Conservation (phyloP, 1,140 invertebrate species). For the Diuraphis noxia region DNA sequence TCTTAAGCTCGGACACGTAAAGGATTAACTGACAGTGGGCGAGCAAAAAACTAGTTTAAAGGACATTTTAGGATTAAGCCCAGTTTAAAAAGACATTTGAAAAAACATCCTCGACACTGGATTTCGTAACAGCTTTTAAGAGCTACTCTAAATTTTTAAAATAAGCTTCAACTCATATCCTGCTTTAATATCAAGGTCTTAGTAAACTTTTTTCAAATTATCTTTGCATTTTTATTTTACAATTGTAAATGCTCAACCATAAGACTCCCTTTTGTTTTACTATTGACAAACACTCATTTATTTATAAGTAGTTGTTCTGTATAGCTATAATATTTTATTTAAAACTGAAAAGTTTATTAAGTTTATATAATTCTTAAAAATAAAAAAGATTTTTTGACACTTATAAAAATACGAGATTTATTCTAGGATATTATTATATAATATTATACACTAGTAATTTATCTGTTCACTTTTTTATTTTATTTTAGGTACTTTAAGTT, state of each 20-base stretch:
- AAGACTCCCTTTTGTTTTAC: background rate
- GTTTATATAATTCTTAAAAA: too few relatives aligned
- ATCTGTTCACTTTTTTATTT: background rate
- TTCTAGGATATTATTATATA: too few relatives aligned
- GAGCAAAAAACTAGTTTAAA: conserved; percentile 47
- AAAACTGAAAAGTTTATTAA: background rate
- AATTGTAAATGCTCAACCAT: background rate
- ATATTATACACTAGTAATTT: background rate
- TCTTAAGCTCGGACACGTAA: conserved; percentile 53
- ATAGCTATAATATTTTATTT: background rate
- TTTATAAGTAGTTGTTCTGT: background rate
- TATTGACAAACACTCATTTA: background rate
- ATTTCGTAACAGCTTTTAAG: conserved; percentile 43
- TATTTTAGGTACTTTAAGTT: background rate
- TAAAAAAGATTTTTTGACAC: too few relatives aligned
- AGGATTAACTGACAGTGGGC: conserved; percentile 40
- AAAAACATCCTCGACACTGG: conserved; percentile 48
- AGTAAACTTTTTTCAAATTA: background rate
- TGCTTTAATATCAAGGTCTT: conserved; percentile 18
- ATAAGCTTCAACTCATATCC: conserved; percentile 27
- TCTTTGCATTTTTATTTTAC: background rate
- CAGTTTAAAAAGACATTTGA: conserved; percentile 53
- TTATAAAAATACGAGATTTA: too few relatives aligned
- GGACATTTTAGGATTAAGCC: conserved; percentile 51
- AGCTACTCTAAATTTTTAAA: conserved; percentile 41